Evolutionary conservation across 2,888 invertebrate species (phyloP), one percentile per base, ranked within the genome.

Genomic region (Trachelus troglodyta): DNA sequence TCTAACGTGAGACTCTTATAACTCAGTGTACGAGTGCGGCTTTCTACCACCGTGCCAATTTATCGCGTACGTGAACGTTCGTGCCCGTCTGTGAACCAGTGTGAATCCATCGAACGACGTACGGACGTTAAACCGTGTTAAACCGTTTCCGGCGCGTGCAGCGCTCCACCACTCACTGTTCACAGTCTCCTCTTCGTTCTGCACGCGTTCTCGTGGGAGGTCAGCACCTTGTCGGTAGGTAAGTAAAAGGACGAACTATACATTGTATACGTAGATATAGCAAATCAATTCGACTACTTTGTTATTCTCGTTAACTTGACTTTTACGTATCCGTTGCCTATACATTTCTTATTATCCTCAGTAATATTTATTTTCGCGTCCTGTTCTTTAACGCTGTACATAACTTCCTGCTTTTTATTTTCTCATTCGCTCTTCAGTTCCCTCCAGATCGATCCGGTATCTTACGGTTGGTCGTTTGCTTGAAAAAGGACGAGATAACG

Each of bases 221-320:
- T 85, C 85, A 85, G 84, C 85, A 83, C 84, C 82, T 82, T 82
- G 82, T 78, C 79, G 79, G 80, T 81, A 76, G 82, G 85, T 82
- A 82, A 83, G 82, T 79, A 71, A 76, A 81, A 69, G 71, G 56
- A 56, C 56, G 56, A 56, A 56, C 56, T 56, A 56, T 56, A 56
- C 9, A 6, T 23, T 56, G 23, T 23, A 56, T 56, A 23, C 56
- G 56, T 56, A 56, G 56, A 56, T 23, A 56, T 56, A 56, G 23
- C 2, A 23, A 9, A 56, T 56, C 56, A 56, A 56, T 56, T 15
- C 56, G 56, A 23, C 56, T 56, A 56, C 56, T 6, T 56, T 23
- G 56, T 56, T 23, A 23, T 56, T 56, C 9, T 35, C 23, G 23
- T 56, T 23, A 56, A 23, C 23, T 56, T 56, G 56, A 23, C 23